Evolutionary conservation across 2,888 invertebrate genomes (phyloP).

Genomic region (Acronicta alni): DNA sequence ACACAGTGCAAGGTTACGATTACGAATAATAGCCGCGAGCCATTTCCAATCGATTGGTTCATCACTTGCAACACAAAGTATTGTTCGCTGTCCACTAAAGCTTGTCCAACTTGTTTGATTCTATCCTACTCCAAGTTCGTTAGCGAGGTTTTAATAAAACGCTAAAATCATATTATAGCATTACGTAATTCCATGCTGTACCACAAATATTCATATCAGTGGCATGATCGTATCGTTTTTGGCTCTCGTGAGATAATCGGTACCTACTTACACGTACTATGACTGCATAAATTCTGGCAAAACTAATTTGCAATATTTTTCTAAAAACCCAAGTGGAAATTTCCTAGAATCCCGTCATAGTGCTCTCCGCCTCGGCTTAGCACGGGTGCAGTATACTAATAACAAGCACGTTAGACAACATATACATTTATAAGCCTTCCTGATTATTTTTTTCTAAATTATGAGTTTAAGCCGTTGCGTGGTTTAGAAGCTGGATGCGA

Average conservation of each 20-base stretch:
- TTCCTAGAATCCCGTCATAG: too few species aligned
- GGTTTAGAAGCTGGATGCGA: too few species aligned
- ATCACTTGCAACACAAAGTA: conserved; percentile 35
- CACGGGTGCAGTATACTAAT: too few species aligned
- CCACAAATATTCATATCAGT: conserved; percentile 41
- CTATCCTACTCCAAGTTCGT: not conserved
- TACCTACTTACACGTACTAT: not conserved
- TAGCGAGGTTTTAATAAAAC: not conserved
- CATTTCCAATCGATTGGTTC: conserved; percentile 41
- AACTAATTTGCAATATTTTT: too few species aligned
- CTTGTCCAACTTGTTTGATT: conserved; percentile 19
- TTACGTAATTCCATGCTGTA: conserved; percentile 19
- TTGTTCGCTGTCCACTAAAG: conserved; percentile 21
- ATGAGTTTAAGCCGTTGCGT: too few species aligned
- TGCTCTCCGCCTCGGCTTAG: too few species aligned
- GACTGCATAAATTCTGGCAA: too few species aligned
- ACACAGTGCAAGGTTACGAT: conserved; percentile 33
- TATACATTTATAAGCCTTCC: too few species aligned
- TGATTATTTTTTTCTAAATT: too few species aligned
- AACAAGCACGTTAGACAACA: too few species aligned
- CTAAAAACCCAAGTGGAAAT: too few species aligned
- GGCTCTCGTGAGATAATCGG: conserved; percentile 25
- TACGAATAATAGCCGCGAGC: conserved; percentile 10
- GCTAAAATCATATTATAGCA: conserved; percentile 14
- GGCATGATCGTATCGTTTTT: conserved; percentile 25